Conservation (phyloP, 1,140 invertebrate genomes). For the Oryctes rhinoceros region DNA sequence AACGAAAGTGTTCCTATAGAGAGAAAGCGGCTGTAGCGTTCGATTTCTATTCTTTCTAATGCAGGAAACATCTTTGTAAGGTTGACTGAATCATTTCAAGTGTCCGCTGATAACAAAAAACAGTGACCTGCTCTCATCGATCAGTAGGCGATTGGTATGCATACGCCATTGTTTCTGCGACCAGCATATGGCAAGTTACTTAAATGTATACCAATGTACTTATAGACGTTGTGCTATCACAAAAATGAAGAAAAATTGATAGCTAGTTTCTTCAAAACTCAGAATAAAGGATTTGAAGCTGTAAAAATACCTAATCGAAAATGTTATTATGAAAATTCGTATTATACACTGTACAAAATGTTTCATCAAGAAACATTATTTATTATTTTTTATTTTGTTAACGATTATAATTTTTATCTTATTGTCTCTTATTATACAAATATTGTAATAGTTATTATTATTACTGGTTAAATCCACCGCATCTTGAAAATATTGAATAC, state of each 20-base stretch:
- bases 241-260: background rate
- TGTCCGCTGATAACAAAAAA: background rate
- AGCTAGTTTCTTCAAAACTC: no score
- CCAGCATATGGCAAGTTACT: background rate
- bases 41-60: constrained; percentile 41
- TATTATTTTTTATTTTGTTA: no score
- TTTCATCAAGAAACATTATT: no score
- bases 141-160: background rate
- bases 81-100: constrained; percentile 16
- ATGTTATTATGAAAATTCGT: no score
- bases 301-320: no score
- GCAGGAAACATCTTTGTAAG: constrained; percentile 28
- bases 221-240: background rate
- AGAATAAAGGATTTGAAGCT: no score
- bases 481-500: no score
- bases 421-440: no score
- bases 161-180: background rate
- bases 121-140: background rate
- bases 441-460: no score
- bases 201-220: background rate
- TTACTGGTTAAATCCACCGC: no score
- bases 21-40: constrained; percentile 36
- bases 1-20: constrained; percentile 32
- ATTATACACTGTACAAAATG: no score
- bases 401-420: no score